Percentiles rank a stretch among this genome's conserved stretches.
Evolutionary conservation across 1,140 invertebrate species (phyloP).

Genomic region (Portunus trituberculatus): DNA sequence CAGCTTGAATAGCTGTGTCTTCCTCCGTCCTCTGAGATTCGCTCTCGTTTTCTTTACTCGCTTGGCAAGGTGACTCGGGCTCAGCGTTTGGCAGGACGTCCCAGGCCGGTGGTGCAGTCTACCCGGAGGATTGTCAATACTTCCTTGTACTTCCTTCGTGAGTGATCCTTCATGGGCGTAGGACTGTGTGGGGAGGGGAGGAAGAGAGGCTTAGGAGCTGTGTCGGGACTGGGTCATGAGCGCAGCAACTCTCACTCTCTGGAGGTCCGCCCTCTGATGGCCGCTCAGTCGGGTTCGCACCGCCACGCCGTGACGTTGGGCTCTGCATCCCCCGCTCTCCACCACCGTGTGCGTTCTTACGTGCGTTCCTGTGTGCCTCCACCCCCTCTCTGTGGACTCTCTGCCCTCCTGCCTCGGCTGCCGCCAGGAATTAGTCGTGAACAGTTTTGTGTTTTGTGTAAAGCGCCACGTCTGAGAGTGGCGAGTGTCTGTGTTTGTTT

Average conservation of each 20-base stretch:
- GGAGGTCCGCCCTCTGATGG: constrained; percentile 63
- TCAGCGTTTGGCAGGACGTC: background rate
- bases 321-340: constrained; percentile 37
- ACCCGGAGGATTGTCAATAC: background rate
- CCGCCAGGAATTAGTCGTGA: background rate
- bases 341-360: constrained; percentile 33
- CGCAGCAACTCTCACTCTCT: constrained; percentile 66
- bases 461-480: background rate
- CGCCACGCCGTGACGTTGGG: constrained; percentile 50
- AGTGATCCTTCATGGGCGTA: constrained; percentile 2
- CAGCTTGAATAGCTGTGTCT: background rate
- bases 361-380: constrained; percentile 34
- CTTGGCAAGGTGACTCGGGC: background rate
- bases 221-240: constrained; percentile 68
- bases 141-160: background rate
- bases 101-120: background rate
- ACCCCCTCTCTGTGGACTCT: constrained; percentile 29
- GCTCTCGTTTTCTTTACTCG: constrained; percentile 6
- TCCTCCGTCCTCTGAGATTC: background rate
- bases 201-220: background rate
- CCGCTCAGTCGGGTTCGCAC: constrained; percentile 69
- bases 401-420: background rate
- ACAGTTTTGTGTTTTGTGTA: background rate
- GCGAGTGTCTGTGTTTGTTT: constrained; percentile 45
- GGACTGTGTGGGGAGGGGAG: background rate